A percentile compares a stretch with the other conserved stretches of the same genome.
These are phyloP conservation scores for Reinhardtius hippoglossoides DNA, from an alignment of 2,113 vertebrate species.

Conservation along the genomic window DNA sequence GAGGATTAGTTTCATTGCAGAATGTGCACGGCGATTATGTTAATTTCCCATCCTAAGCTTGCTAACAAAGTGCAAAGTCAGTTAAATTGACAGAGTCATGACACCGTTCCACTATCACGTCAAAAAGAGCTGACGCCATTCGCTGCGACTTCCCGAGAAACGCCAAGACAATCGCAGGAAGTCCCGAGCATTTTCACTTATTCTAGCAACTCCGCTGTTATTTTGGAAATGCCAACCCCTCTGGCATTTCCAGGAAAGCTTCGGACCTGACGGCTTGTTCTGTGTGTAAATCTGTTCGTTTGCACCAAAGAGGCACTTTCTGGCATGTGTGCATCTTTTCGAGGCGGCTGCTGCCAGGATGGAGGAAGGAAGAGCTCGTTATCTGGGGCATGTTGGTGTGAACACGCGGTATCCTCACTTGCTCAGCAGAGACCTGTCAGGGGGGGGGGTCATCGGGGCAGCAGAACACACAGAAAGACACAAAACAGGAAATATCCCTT, in stretches of 20 bases:
- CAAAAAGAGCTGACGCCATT: conserved; percentile 69
- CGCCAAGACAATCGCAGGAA: conserved; percentile 77
- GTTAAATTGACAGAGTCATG: conserved; percentile 23
- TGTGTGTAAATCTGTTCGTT: conserved; percentile 45
- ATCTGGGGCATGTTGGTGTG: conserved; percentile 56
- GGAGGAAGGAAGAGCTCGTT: conserved; percentile 75
- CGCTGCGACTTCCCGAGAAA: conserved; percentile 56
- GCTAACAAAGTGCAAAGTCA: conserved; percentile 37
- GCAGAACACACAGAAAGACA: conserved; percentile 31
- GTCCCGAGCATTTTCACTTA: conserved; percentile 54
- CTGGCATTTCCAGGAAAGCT: conserved; percentile 69
- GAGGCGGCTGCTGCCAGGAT: conserved; percentile 58
- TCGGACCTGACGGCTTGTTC: conserved; percentile 10
- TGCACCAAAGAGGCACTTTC: conserved; percentile 36
- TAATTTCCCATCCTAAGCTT: conserved; percentile 3
- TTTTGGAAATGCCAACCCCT: conserved; percentile 3
- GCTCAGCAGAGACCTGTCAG: conserved; percentile 55
- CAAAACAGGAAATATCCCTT: conserved; percentile 60
- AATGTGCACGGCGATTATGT: conserved; percentile 31
- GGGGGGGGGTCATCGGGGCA: conserved; percentile 50
- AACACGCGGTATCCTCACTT: conserved; percentile 43
- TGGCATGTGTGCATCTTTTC: conserved; percentile 59
- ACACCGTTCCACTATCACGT: conserved; percentile 51
- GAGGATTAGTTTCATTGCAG: conserved; percentile 27
- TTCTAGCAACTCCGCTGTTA: conserved; percentile 65